These are phyloP conservation scores for Trichogramma pretiosum DNA, from an alignment of 1,140 invertebrate species.

Conservation along the genomic window DNA sequence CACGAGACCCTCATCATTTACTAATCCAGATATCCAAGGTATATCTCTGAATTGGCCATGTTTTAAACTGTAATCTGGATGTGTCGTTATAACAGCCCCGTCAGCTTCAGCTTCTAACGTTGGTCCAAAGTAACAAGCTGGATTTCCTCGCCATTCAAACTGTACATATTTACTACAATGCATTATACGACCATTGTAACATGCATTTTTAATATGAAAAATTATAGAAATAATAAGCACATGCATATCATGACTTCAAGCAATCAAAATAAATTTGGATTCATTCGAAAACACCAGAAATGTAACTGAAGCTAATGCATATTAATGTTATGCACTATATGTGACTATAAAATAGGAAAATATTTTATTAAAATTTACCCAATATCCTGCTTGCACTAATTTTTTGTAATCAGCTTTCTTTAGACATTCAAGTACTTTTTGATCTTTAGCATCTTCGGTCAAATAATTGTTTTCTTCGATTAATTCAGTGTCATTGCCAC, in stretches of 20 bases:
- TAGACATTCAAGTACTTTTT: conserved; percentile 27
- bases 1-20: conserved; percentile 30
- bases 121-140: conserved; percentile 25
- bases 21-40: conserved; percentile 32
- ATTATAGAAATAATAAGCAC: conserved; percentile 5
- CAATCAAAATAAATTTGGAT: too few species aligned
- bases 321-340: too few species aligned
- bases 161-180: conserved; percentile 8
- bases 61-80: conserved; percentile 24
- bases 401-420: conserved; percentile 8
- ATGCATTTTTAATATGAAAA: too few species aligned
- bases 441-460: conserved; percentile 1
- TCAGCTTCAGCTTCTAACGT: conserved; percentile 31
- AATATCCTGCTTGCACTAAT: neutral
- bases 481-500: conserved; percentile 3
- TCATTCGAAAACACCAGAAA: too few species aligned
- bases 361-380: conserved; percentile 11
- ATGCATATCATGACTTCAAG: too few species aligned
- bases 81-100: conserved; percentile 29
- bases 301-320: too few species aligned
- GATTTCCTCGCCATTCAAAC: conserved; percentile 15
- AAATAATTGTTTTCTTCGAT: conserved; percentile 6
- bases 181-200: neutral
- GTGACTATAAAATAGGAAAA: too few species aligned
- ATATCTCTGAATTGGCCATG: conserved; percentile 30